Evolutionary conservation across 2,797 vertebrate genomes (phyloP).

Genomic region (Trachops cirrhosus): DNA sequence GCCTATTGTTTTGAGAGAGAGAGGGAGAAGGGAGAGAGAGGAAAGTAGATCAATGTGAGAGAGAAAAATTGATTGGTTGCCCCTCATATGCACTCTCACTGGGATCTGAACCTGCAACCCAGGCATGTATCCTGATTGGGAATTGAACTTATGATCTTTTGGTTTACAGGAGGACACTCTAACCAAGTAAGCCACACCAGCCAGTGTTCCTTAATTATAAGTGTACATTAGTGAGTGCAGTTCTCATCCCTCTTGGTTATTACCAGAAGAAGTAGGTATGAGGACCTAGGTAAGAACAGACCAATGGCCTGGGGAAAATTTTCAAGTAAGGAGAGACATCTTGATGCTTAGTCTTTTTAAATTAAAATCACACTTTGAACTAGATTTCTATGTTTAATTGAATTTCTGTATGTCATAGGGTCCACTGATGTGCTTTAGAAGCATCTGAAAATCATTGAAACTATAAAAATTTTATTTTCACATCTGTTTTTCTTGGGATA

Average conservation of each 20-base stretch:
- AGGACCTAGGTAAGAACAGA: neutral
- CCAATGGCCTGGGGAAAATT: neutral
- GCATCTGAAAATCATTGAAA: neutral
- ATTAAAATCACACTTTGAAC: neutral
- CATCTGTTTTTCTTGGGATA: neutral
- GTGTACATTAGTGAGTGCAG: neutral
- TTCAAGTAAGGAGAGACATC: neutral
- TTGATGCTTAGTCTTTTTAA: neutral
- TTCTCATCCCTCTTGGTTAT: neutral
- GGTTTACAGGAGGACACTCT: neutral
- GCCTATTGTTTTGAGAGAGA: neutral
- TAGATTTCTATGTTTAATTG: neutral
- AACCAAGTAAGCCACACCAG: neutral
- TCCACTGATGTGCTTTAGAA: neutral
- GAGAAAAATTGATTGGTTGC: neutral
- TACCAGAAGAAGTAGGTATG: neutral
- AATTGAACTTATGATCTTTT: neutral
- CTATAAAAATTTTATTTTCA: neutral
- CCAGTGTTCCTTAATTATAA: neutral
- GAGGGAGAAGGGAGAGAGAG: neutral
- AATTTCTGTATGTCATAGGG: neutral
- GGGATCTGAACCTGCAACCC: too few relatives aligned
- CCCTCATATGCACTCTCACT: too few relatives aligned
- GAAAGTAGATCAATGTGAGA: neutral
- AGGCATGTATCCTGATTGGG: neutral